Base-by-base conservation (phyloP, 2,797 vertebrate genomes). In the Sitta carolinensis region DNA sequence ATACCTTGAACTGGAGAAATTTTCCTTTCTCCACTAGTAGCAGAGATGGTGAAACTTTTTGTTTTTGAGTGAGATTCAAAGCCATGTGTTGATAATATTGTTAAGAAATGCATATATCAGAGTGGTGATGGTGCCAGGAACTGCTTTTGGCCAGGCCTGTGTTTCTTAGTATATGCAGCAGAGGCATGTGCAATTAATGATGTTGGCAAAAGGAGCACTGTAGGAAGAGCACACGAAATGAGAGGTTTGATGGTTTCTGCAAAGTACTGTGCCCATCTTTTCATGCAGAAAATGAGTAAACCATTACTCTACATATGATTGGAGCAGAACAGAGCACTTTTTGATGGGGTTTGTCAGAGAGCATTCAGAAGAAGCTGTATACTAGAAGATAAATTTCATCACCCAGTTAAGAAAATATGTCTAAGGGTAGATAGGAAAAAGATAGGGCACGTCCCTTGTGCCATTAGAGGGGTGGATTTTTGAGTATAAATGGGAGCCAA, bases 281-380 rank as follows among this genome's bases (percentile, higher is more conserved):
- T 96, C 96, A 96, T 94, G 96, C 95, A 95, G 96, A 96, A 96
- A 96, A 96, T 96, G 95, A 96, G 74, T 90, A 96, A 96, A 95
- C 90, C 93, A 87, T 96, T 93, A 94, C 83, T 95, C 87, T 50
- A 91, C 88, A 88, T 96, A 43, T 84, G 95, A 95, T 91, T 84
- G 85, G 90, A 96, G 93, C 96, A 96, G 87, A 96, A 88, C 94
- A 42, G 68, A 94, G 21, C 83, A 69, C 43, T 95, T 93, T 90
- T 67, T 93, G 94, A 95, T 96, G 83, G 90, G 74, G 88, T 93
- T 96, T 96, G 80, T 95, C 96, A 94, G 96, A 68, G 69, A 86
- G 95, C 91, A 3, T 94, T 93, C 77, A 95, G 93, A 79, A 86
- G 95, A 59, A 91, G 77, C 96, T 76, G 85, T 84, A 67, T 91